Evolutionary conservation across 2,888 invertebrate species (phyloP).

Genomic region (Coleophora flavipennella): DNA sequence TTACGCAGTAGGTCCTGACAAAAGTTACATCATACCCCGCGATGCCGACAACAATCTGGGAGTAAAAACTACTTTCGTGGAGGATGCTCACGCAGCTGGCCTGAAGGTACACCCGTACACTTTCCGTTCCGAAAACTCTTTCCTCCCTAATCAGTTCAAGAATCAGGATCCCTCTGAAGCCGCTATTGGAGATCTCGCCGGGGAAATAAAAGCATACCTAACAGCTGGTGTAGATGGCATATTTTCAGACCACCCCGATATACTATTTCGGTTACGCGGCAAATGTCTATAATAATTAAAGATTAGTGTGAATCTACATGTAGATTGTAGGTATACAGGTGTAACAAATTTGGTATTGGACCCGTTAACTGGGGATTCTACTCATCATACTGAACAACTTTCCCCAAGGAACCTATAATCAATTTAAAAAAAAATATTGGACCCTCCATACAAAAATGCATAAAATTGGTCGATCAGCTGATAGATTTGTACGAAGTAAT

Average conservation of each 20-base stretch:
- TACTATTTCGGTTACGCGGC: constrained; percentile 35
- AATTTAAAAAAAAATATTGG: no score
- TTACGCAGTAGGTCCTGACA: constrained; percentile 55
- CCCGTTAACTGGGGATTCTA: no score
- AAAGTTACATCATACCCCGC: constrained; percentile 49
- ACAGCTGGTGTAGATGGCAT: constrained; percentile 54
- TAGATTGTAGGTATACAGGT: no score
- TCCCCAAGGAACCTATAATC: no score
- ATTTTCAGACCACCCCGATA: constrained; percentile 56
- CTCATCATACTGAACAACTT: no score
- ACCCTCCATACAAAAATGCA: no score
- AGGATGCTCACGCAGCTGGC: constrained; percentile 47
- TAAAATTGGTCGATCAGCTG: no score
- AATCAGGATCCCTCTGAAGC: constrained; percentile 28
- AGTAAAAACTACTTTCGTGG: constrained; percentile 40
- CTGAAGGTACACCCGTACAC: constrained; percentile 60
- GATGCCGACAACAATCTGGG: constrained; percentile 36
- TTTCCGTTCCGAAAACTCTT: constrained; percentile 52
- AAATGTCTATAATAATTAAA: constrained; percentile 18
- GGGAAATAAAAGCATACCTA: constrained; percentile 43
- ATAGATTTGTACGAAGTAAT: no score
- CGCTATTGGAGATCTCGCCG: constrained; percentile 40
- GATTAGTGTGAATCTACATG: no score
- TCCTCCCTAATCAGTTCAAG: constrained; percentile 45
- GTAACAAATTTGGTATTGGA: no score